Percentiles rank a stretch among this genome's conserved stretches.
Conservation (phyloP, 2,797 vertebrate genomes). For the Takifugu rubripes region DNA sequence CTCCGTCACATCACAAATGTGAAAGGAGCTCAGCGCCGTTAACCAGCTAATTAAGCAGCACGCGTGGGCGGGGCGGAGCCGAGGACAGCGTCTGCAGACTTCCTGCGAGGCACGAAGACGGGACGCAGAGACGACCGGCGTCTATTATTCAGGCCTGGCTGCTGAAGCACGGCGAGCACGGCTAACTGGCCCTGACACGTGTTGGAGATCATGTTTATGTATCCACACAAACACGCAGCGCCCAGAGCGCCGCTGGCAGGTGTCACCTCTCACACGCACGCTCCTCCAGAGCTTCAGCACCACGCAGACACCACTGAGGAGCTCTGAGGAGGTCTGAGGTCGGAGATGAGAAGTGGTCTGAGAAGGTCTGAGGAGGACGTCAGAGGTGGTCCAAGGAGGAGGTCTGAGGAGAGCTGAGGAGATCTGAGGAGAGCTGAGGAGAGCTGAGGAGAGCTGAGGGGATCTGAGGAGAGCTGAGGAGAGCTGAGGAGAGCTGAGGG, state of each 20-base stretch:
- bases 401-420: too few species aligned
- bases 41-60: conserved; percentile 69
- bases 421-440: too few species aligned
- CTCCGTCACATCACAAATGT: conserved; percentile 38
- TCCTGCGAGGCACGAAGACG: conserved; percentile 66
- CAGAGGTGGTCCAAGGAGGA: too few species aligned
- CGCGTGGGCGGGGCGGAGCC: conserved; percentile 46
- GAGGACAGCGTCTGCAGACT: too few species aligned
- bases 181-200: conserved; percentile 68
- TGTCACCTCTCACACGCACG: too few species aligned
- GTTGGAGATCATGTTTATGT: too few species aligned
- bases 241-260: conserved; percentile 56
- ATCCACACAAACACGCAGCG: conserved; percentile 7
- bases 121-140: conserved; percentile 32
- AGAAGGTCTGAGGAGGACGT: too few species aligned
- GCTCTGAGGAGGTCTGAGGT: too few species aligned
- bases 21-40: conserved; percentile 73
- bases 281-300: too few species aligned
- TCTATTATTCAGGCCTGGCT: conserved; percentile 14
- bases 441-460: neutral
- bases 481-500: neutral
- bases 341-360: too few species aligned
- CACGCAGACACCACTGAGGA: too few species aligned
- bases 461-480: too few species aligned
- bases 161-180: conserved; percentile 66